Evolutionary conservation across 2,113 vertebrate species (phyloP).

Genomic region (Propithecus coquereli): DNA sequence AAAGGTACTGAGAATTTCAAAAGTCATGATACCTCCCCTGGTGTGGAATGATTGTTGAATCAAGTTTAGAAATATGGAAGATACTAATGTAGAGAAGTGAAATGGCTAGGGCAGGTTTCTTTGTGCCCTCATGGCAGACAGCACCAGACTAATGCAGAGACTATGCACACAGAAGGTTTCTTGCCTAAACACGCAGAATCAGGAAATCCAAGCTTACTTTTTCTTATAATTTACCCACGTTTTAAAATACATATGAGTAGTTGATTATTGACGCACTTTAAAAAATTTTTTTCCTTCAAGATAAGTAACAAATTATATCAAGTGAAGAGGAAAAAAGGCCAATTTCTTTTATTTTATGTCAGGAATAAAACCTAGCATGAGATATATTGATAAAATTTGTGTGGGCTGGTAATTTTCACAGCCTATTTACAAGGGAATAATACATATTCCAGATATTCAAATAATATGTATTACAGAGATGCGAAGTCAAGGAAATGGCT

Average conservation of each 20-base stretch:
- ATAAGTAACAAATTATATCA: not conserved
- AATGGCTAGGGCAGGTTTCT: not conserved
- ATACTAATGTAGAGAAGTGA: not conserved
- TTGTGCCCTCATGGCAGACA: not conserved
- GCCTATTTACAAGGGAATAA: not conserved
- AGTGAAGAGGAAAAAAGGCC: not conserved
- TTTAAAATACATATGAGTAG: not conserved
- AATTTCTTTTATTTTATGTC: constrained; percentile 26
- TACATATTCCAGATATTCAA: constrained; percentile 27
- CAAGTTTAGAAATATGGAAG: constrained; percentile 43
- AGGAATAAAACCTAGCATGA: constrained; percentile 10
- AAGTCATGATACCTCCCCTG: constrained; percentile 52
- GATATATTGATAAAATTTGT: constrained; percentile 37
- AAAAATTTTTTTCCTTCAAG: not conserved
- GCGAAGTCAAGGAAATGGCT: constrained; percentile 9
- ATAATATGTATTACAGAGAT: not conserved
- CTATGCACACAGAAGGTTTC: not conserved
- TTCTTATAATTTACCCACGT: not conserved
- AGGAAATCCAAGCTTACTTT: not conserved
- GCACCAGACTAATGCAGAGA: not conserved
- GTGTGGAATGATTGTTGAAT: constrained; percentile 57
- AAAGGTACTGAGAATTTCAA: constrained; percentile 60
- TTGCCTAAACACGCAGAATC: not conserved
- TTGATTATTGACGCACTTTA: constrained; percentile 11
- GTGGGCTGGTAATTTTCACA: constrained; percentile 40